Evolutionary conservation across 2,113 vertebrate species (phyloP).

Genomic region (Microtus ochrogaster): DNA sequence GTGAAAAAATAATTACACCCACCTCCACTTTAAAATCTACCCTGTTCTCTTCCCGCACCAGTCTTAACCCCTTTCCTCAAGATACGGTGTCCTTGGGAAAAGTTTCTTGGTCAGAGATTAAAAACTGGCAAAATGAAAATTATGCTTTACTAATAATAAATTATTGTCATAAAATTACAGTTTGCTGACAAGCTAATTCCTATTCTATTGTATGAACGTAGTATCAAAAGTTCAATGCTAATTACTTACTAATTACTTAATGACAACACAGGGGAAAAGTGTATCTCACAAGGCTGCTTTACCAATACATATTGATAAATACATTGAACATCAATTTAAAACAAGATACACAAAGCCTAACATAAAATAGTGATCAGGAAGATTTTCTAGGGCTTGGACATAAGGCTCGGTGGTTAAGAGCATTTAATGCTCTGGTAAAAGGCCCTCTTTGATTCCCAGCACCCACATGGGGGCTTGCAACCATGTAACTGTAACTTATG

Average conservation of each 20-base stretch:
- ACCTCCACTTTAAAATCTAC: slow-evolving; percentile 17
- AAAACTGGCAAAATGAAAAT: slow-evolving; percentile 57
- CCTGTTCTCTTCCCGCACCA: not conserved
- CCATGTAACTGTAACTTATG: not conserved
- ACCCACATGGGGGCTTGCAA: not conserved
- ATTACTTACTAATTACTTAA: slow-evolving; percentile 13
- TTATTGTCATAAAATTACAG: slow-evolving; percentile 12
- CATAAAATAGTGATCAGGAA: not conserved
- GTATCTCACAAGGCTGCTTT: not conserved
- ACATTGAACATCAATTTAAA: slow-evolving; percentile 53
- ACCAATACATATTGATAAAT: not conserved
- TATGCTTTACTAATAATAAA: not conserved
- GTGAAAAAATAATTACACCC: slow-evolving; percentile 39
- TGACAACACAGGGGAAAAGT: not conserved
- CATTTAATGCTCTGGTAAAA: not conserved
- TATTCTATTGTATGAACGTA: slow-evolving; percentile 36
- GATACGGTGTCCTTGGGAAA: slow-evolving; percentile 22
- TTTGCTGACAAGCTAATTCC: slow-evolving; percentile 33
- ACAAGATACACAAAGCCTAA: slow-evolving; percentile 32
- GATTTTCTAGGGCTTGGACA: not conserved
- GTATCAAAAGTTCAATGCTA: not conserved
- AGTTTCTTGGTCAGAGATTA: slow-evolving; percentile 39
- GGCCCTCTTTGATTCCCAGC: not conserved
- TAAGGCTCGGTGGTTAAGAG: not conserved
- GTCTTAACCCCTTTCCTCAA: not conserved